Conservation (phyloP, 2,113 vertebrate species). For the Catharus minimus region DNA sequence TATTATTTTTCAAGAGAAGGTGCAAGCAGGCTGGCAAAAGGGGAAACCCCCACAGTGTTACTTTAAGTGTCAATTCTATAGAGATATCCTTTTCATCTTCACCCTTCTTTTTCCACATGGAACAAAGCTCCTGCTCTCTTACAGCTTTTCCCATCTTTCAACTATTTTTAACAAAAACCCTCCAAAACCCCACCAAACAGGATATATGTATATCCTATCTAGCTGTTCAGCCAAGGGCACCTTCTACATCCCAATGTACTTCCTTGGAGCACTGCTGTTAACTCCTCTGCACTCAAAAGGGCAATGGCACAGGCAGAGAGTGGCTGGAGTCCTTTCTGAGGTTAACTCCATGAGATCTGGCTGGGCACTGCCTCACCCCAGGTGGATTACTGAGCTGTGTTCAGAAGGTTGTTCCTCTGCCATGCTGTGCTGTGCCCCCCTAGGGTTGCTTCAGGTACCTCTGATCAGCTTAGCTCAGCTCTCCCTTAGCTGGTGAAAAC, state of each 20-base stretch:
- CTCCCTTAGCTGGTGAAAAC: neutral
- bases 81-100: neutral
- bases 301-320: neutral
- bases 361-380: neutral
- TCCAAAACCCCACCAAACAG: neutral
- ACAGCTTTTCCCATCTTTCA: neutral
- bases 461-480: fast-evolving
- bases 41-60: neutral
- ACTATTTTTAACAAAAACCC: neutral
- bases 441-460: neutral
- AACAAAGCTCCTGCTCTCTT: neutral
- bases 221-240: neutral
- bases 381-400: neutral
- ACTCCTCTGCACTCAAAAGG: neutral
- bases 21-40: neutral
- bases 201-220: neutral
- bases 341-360: neutral
- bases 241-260: neutral
- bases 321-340: neutral
- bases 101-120: neutral
- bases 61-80: neutral
- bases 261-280: neutral
- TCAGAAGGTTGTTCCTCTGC: neutral
- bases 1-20: neutral
- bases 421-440: neutral